These are phyloP conservation scores for Hemiscyllium ocellatum DNA, from an alignment of 2,113 vertebrate genomes.

Conservation along the genomic window DNA sequence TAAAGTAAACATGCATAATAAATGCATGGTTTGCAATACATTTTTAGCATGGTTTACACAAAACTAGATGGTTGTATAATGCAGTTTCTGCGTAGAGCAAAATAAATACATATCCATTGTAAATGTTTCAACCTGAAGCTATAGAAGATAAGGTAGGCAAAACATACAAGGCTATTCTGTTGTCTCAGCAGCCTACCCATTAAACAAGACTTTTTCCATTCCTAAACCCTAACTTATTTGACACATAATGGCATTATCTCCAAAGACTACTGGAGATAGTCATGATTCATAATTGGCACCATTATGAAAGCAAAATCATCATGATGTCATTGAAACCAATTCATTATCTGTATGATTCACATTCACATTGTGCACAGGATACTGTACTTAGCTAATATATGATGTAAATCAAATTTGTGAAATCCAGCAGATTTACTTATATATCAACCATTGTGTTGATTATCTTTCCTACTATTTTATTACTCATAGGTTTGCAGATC, in stretches of 20 bases:
- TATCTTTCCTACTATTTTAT: background rate
- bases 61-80: constrained; percentile 16
- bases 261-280: background rate
- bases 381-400: background rate
- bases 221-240: background rate
- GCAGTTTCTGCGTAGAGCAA: background rate
- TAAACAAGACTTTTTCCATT: background rate
- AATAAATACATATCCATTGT: background rate
- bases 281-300: background rate
- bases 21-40: constrained; percentile 33
- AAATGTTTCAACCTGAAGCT: constrained; percentile 27
- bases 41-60: constrained; percentile 25
- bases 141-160: constrained; percentile 25
- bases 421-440: background rate
- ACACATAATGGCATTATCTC: background rate
- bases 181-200: background rate
- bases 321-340: background rate
- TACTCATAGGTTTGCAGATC: background rate
- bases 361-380: background rate
- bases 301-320: background rate
- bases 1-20: constrained; percentile 33
- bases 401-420: too few relatives aligned
- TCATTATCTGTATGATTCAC: background rate
- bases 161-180: background rate
- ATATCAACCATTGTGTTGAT: background rate